phyloP scores from a whole-genome alignment of 1,140 invertebrate species.

The Zaprionus camerounensis region DNA sequence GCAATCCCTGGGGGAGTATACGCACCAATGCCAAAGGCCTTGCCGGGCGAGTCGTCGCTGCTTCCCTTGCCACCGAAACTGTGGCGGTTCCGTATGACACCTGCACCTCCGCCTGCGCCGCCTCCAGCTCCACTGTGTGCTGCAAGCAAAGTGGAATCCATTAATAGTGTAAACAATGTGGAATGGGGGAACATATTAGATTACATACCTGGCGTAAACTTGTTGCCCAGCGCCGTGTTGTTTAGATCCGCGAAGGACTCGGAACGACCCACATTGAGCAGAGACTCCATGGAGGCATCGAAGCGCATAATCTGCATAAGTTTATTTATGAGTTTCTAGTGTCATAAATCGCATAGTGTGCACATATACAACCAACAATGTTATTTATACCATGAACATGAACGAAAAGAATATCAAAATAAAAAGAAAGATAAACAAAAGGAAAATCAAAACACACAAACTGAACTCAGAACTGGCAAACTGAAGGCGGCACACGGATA shows the following conservation, averaged over 20 bases:
- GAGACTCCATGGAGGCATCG: conserved; percentile 90
- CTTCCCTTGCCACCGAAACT: conserved; percentile 82
- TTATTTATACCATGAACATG: conserved; percentile 57
- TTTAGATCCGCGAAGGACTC: conserved; percentile 93
- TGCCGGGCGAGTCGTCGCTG: conserved; percentile 84
- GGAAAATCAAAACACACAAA: conserved; percentile 32
- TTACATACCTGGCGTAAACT: conserved; percentile 69
- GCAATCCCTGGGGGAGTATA: conserved; percentile 59
- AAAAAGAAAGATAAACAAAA: conserved; percentile 30
- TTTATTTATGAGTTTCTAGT: conserved; percentile 80
- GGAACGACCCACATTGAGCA: conserved; percentile 89
- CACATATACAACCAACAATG: conserved; percentile 48
- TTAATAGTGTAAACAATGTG: conserved; percentile 21
- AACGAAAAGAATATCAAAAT: conserved; percentile 62
- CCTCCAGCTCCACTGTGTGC: conserved; percentile 42
- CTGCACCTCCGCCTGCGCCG: conserved; percentile 32
- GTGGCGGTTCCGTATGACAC: conserved; percentile 74
- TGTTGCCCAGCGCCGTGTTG: conserved; percentile 82
- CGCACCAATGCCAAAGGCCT: conserved; percentile 93
- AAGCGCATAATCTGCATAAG: conserved; percentile 90
- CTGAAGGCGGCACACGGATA: conserved; percentile 59
- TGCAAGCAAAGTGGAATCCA: conserved; percentile 33
- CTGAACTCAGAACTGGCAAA: conserved; percentile 45
- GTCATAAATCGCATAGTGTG: conserved; percentile 60
- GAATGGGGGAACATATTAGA: neutral